Base-by-base conservation (phyloP, 92 coral and sea anemone genomes). In the Meandrina meandrites region DNA sequence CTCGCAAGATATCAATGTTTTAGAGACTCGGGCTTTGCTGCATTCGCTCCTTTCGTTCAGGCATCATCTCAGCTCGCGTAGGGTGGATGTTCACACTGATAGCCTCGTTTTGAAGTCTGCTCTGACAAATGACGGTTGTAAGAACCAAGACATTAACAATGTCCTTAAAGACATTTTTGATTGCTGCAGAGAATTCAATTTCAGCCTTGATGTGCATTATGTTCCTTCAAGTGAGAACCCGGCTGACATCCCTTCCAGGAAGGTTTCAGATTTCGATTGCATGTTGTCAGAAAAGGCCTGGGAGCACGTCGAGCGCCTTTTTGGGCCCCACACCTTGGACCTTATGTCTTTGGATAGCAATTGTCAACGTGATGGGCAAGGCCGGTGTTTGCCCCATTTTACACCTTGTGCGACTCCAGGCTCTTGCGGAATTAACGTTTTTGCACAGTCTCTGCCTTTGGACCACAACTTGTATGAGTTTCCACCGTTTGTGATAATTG, bases 341-440 rank as follows among this genome's bases (percentile, higher is more conserved):
- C 50, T 47, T n/a, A n/a, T 47, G 50, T 47, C 50, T 4, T 47
- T 47, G 50, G 50, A 47, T 47, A 47, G 4, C 10, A 47, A 47
- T 4, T 10, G 50, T n/a, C n/a, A n/a, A n/a, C n/a, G n/a, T n/a
- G n/a, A n/a, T n/a, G n/a, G n/a, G n/a, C n/a, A n/a, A n/a, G 50
- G 64, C 15, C 64, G 15, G 64, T 57, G 64, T 19, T 13, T 88
- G 0, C 78, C 89, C 0, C 94, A 91, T 51, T 91, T 35, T 75
- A 84, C 91, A 8, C 91, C 91, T 15, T 76, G 81, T 75, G 85
- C 93, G 8, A 90, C 90, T 15, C 90, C 93, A 83, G 36, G 10
- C 10, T 72, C 77, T 6, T 22, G 22, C 28, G 36, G 51, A 60
- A 60, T 24, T 58, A 77, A 91, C 68, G 84, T 84, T n/a, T 88